phyloP scores from a whole-genome alignment of 2,888 invertebrate species.

The Willowsia nigromaculata region DNA sequence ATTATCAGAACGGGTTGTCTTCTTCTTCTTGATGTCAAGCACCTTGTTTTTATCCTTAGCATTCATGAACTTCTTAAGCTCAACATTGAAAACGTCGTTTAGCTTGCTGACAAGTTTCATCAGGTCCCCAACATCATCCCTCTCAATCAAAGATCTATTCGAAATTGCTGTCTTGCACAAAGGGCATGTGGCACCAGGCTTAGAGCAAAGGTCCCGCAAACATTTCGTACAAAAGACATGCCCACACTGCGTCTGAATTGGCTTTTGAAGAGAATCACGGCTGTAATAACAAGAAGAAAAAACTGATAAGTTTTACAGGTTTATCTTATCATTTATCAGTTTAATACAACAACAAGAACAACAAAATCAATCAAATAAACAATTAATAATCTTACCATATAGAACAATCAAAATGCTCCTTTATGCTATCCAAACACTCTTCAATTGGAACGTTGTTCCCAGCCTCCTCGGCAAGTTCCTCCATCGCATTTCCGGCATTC shows the following conservation, averaged over 20 bases:
- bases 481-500: not conserved
- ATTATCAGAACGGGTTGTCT: not conserved
- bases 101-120: not conserved
- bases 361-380: not conserved
- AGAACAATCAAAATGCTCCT: constrained; percentile 33
- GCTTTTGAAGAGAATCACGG: constrained; percentile 10
- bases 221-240: constrained; percentile 73
- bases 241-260: constrained; percentile 70
- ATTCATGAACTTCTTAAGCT: constrained; percentile 10
- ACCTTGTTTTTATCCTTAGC: not conserved
- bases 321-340: not conserved
- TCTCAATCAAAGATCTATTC: constrained; percentile 5
- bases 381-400: constrained; percentile 43
- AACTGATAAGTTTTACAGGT: not conserved
- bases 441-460: not conserved
- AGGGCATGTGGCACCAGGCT: constrained; percentile 57
- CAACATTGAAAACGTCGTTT: not conserved
- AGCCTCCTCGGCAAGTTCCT: too few species aligned
- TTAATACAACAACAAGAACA: not conserved
- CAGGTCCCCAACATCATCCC: constrained; percentile 70
- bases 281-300: constrained; percentile 3
- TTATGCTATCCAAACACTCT: not conserved
- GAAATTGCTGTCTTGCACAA: constrained; percentile 60
- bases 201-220: constrained; percentile 15
- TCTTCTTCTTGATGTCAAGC: not conserved